These are phyloP conservation scores for Apodemia zela DNA, from an alignment of 2,888 invertebrate genomes.

Conservation along the genomic window DNA sequence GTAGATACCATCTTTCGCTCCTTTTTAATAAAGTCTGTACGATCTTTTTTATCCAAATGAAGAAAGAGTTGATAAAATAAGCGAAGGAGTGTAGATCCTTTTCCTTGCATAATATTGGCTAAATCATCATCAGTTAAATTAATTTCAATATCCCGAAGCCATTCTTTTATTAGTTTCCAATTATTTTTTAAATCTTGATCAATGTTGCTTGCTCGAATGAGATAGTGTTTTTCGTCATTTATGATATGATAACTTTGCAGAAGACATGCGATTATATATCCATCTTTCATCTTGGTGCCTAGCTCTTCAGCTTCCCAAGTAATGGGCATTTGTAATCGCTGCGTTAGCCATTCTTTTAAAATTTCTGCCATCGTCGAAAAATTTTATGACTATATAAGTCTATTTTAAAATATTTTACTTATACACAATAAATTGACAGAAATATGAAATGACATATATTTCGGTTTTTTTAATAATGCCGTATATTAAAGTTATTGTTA, in stretches of 20 bases:
- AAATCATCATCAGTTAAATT: slow-evolving; percentile 63
- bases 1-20: slow-evolving; percentile 64
- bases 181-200: slow-evolving; percentile 69
- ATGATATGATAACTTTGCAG: slow-evolving; percentile 81
- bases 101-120: slow-evolving; percentile 68
- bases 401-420: background rate
- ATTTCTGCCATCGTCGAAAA: slow-evolving; percentile 74
- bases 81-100: slow-evolving; percentile 71
- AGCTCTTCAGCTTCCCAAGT: slow-evolving; percentile 77
- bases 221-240: slow-evolving; percentile 71
- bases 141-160: slow-evolving; percentile 76
- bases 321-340: slow-evolving; percentile 75
- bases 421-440: background rate
- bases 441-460: too few species aligned
- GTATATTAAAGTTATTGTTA: too few species aligned
- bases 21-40: slow-evolving; percentile 73
- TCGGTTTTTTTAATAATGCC: too few species aligned
- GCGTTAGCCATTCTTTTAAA: slow-evolving; percentile 81
- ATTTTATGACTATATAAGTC: background rate
- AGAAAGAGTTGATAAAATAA: slow-evolving; percentile 83
- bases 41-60: slow-evolving; percentile 79
- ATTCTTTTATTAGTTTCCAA: slow-evolving; percentile 70
- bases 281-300: slow-evolving; percentile 79
- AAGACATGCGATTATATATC: slow-evolving; percentile 76
- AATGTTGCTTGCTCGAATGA: slow-evolving; percentile 61